Evolutionary conservation across 2,797 vertebrate species (phyloP).

Genomic region (Delichon dasypus): DNA sequence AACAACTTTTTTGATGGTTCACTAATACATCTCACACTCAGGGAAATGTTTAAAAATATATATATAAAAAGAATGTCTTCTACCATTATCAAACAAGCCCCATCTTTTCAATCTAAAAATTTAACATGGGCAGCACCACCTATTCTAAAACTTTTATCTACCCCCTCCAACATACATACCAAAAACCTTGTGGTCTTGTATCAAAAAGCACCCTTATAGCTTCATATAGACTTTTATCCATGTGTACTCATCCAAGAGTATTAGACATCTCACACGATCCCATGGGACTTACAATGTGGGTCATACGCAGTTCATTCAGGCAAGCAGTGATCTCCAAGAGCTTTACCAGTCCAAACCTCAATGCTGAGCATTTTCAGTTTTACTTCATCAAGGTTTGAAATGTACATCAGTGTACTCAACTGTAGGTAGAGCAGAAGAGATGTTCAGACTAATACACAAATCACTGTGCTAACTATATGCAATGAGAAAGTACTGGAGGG

Average conservation of each 20-base stretch:
- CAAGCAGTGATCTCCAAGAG: conserved; percentile 10
- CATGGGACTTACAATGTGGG: neutral
- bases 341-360: neutral
- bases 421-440: neutral
- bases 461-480: neutral
- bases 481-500: conserved; percentile 5
- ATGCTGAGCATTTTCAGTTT: conserved; percentile 2
- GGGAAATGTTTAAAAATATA: neutral
- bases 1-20: neutral
- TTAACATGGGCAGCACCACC: neutral
- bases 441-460: neutral
- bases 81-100: neutral
- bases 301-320: conserved; percentile 18
- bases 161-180: conserved; percentile 30
- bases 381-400: neutral
- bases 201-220: conserved; percentile 9
- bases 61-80: neutral
- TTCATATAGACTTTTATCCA: neutral
- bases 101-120: neutral
- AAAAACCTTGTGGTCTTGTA: neutral
- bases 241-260: neutral
- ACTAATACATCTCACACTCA: neutral
- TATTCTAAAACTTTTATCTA: neutral
- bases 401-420: neutral
- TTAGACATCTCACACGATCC: neutral